Evolutionary conservation across 1,140 invertebrate genomes (phyloP).

Genomic region (Hyles euphorbiae): DNA sequence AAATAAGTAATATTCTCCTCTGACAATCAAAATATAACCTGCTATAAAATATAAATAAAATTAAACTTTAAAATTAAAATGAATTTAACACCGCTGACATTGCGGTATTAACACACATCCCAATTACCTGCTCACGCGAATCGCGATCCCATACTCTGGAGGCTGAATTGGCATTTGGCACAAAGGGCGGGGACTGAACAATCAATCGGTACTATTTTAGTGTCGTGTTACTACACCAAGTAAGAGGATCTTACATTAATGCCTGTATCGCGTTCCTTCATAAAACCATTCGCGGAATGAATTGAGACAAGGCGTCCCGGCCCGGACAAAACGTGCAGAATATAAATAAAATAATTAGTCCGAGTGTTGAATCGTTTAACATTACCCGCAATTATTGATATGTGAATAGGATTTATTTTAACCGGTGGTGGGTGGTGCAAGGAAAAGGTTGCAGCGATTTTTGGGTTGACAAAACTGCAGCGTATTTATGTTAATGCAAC

Average conservation of each 20-base stretch:
- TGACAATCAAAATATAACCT: no score
- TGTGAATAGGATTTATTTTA: constrained; percentile 38
- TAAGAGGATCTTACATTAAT: constrained; percentile 44
- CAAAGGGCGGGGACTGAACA: not conserved
- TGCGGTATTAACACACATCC: no score
- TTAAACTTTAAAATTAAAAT: no score
- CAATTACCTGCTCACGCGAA: not conserved
- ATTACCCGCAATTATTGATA: constrained; percentile 52
- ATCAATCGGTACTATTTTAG: constrained; percentile 5
- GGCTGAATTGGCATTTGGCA: not conserved
- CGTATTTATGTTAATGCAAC: no score
- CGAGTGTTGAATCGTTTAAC: constrained; percentile 57
- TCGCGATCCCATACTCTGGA: not conserved
- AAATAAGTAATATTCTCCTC: no score
- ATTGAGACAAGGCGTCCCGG: constrained; percentile 1
- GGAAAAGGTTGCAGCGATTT: not conserved
- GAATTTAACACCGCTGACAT: no score
- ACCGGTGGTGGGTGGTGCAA: constrained; percentile 6
- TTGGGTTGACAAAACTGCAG: no score
- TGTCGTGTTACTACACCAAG: constrained; percentile 38
- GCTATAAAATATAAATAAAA: no score
- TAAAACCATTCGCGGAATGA: constrained; percentile 2
- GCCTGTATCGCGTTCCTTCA: constrained; percentile 3
- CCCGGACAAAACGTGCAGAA: not conserved
- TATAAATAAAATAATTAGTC: constrained; percentile 66